Evolutionary conservation across 2,888 invertebrate species (phyloP), one percentile per base, ranked within the genome.

Genomic region (Drosophila villosipedis): DNA sequence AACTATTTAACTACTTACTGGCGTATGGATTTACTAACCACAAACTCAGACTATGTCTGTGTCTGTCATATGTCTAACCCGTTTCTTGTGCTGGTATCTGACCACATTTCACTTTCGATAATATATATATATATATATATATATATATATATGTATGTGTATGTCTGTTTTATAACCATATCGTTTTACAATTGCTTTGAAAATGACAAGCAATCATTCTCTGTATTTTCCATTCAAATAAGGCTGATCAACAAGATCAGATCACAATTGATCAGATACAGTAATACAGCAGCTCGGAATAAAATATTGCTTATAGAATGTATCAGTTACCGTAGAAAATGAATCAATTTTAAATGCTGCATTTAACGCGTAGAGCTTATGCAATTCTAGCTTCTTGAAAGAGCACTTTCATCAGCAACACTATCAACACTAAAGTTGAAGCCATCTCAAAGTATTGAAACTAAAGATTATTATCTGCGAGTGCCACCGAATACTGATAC

Each of bases 21-120:
- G 14, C 14, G 0, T 25, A 4, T 47, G 16, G 2, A 22, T 10
- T 33, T n/a, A 58, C 74, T 78, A 37, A 68, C 54, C 30, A 28
- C 22, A 35, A 35, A 41, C 30, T 22, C 12, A 25, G 28, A 25
- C 4, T 33, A 28, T 33, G 47, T 33, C n/a, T 7, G 30, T 0
- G 16, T 30, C n/a, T 1, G 55, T 37, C 60, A 57, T 76, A 55
- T 68, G n/a, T 30, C 5, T 31, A 14, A 41, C 25, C 19, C 12
- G 7, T n/a, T 43, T n/a, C 25, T 31, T 68, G 35, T 47, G n/a
- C 16, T n/a, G 25, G 12, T n/a, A 9, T n/a, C 28, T n/a, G 25
- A 19, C n/a, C 31, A 43, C 31, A 58, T 31, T 31, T 43, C 43
- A 16, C 25, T 5, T 28, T 55, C 28, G 1, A 55, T 22, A 31